Conservation (phyloP, 2,888 invertebrate species). For the Horisme vitalbata region DNA sequence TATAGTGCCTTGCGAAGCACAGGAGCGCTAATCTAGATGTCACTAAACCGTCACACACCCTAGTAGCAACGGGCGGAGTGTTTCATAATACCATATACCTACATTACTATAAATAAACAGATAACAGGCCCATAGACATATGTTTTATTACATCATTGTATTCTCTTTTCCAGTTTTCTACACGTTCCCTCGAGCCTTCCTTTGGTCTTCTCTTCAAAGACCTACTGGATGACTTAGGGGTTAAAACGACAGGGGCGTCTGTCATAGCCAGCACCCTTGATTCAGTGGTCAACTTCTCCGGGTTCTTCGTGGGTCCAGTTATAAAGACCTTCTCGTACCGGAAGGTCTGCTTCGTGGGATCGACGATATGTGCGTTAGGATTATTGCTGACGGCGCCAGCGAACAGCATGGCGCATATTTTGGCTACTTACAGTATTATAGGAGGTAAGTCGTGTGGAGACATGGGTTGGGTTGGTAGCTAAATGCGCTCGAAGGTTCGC, state of each 20-base stretch:
- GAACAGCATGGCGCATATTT: conserved; percentile 87
- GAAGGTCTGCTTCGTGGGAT: conserved; percentile 87
- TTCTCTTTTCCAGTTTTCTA: conserved; percentile 86
- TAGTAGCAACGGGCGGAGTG: no score
- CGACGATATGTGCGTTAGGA: conserved; percentile 85
- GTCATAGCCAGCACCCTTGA: conserved; percentile 89
- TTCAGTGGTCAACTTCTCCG: conserved; percentile 90
- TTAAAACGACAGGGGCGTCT: conserved; percentile 89
- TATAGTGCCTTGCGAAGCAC: no score
- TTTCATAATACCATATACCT: no score
- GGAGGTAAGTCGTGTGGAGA: conserved; percentile 87
- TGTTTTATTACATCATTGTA: no score
- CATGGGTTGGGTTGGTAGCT: no score
- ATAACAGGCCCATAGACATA: no score
- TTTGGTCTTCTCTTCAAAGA: conserved; percentile 92
- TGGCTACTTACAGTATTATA: conserved; percentile 88
- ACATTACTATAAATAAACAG: no score
- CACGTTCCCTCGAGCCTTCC: conserved; percentile 90
- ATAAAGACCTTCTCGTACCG: conserved; percentile 89
- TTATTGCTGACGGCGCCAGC: conserved; percentile 87
- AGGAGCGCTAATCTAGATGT: no score
- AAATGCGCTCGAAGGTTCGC: no score
- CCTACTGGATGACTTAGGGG: conserved; percentile 85
- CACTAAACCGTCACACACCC: no score
- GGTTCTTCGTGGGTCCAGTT: conserved; percentile 89